Conservation (phyloP, 2,888 invertebrate genomes). For the Trichogramma evanescens region DNA sequence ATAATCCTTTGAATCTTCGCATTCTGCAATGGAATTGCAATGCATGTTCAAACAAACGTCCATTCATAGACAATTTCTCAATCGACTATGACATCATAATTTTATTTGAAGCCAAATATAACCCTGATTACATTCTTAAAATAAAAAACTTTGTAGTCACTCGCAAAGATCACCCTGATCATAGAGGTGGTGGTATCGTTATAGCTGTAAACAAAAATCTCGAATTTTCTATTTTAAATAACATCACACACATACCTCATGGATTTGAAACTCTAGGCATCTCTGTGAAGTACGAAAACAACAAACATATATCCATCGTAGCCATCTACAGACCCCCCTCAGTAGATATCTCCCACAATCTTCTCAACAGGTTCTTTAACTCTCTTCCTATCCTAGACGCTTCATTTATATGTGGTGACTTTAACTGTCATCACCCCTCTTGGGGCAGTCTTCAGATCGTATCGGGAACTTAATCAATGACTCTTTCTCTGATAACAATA, state of each 20-base stretch:
- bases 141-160: conserved; percentile 5
- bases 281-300: no score
- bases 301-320: no score
- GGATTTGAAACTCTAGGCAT: no score
- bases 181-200: conserved; percentile 4
- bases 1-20: not conserved
- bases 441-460: conserved; percentile 13
- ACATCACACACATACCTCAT: not conserved
- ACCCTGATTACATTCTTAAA: not conserved
- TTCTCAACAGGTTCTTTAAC: not conserved
- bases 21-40: conserved; percentile 16
- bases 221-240: conserved; percentile 1
- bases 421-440: conserved; percentile 15
- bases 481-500: not conserved
- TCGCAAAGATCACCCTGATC: not conserved
- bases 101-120: conserved; percentile 1
- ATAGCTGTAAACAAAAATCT: conserved; percentile 3
- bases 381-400: not conserved
- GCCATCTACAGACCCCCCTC: not conserved
- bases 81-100: not conserved
- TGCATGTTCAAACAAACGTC: not conserved
- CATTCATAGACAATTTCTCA: not conserved
- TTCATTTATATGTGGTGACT: conserved; percentile 8
- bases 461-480: not conserved
- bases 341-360: not conserved